Evolutionary conservation across 2,888 invertebrate genomes (phyloP).

Genomic region (Kryphioiulus occultus): DNA sequence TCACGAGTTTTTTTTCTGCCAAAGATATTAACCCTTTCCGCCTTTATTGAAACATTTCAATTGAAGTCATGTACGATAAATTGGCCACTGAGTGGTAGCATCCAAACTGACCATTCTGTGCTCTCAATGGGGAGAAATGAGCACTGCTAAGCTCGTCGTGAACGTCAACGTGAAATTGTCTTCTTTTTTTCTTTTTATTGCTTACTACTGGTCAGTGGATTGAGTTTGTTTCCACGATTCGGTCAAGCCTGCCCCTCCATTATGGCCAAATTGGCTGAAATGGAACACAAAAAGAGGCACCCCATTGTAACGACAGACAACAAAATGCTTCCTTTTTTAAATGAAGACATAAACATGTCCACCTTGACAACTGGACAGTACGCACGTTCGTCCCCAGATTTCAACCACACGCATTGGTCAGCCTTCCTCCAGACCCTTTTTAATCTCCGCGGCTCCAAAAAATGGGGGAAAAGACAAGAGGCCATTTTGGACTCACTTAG

Average conservation of each 20-base stretch:
- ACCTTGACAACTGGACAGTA: constrained; percentile 7
- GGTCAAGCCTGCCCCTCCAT: background rate
- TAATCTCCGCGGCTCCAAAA: background rate
- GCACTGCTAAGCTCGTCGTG: constrained; percentile 1
- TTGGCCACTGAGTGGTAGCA: background rate
- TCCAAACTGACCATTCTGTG: background rate
- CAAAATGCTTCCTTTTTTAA: constrained; percentile 23
- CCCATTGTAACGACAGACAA: background rate
- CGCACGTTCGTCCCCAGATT: background rate
- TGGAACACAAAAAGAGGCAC: constrained; percentile 8
- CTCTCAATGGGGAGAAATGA: background rate
- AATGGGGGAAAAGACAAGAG: background rate
- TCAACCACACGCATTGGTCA: background rate
- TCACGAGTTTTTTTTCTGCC: background rate
- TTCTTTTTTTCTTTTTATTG: background rate
- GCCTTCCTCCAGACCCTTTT: background rate
- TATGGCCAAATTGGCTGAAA: background rate
- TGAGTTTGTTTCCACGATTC: constrained; percentile 7
- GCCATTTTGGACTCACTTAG: background rate
- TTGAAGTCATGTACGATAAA: background rate
- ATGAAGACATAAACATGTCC: constrained; percentile 23
- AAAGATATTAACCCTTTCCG: background rate
- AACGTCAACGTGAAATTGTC: background rate
- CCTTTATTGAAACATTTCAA: constrained; percentile 16
- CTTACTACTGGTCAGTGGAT: constrained; percentile 11